Evolutionary conservation across 2,888 invertebrate genomes (phyloP).

Genomic region (Tachystola acroxantha): DNA sequence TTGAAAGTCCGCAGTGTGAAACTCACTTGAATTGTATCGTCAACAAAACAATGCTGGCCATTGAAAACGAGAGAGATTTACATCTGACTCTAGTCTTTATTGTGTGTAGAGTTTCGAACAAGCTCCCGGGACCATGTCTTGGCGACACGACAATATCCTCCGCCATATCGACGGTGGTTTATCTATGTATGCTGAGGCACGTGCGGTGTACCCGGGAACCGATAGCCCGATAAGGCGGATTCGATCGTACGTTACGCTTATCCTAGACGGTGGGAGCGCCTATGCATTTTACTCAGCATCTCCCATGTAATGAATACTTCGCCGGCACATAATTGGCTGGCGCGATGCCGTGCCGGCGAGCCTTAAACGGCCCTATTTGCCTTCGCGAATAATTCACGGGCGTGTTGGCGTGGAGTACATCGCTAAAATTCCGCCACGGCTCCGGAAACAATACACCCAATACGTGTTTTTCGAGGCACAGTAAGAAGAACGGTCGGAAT

Average conservation of each 20-base stretch:
- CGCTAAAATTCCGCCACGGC: conserved; percentile 21
- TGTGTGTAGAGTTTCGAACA: conserved; percentile 29
- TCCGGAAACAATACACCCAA: conserved; percentile 32
- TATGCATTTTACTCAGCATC: conserved; percentile 49
- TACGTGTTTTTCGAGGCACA: conserved; percentile 15
- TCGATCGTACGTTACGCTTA: conserved; percentile 62
- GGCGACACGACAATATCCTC: conserved; percentile 46
- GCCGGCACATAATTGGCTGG: conserved; percentile 53
- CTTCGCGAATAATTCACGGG: conserved; percentile 26
- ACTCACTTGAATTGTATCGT: conserved; percentile 47
- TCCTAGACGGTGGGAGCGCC: conserved; percentile 42
- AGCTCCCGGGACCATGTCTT: conserved; percentile 34
- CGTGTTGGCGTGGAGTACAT: conserved; percentile 13
- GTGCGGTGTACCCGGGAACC: conserved; percentile 46
- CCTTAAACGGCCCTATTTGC: conserved; percentile 39
- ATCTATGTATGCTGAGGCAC: conserved; percentile 58
- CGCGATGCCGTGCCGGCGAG: conserved; percentile 37
- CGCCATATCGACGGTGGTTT: conserved; percentile 43
- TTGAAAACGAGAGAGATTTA: conserved; percentile 53
- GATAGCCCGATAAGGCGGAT: conserved; percentile 57
- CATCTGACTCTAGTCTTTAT: conserved; percentile 51
- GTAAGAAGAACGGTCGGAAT: conserved; percentile 1
- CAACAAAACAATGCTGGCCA: conserved; percentile 51
- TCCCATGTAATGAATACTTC: conserved; percentile 60
- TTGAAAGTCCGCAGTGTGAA: conserved; percentile 43